These are phyloP conservation scores for Drosophila malerkotliana DNA, from an alignment of 1,140 invertebrate genomes.

Conservation along the genomic window DNA sequence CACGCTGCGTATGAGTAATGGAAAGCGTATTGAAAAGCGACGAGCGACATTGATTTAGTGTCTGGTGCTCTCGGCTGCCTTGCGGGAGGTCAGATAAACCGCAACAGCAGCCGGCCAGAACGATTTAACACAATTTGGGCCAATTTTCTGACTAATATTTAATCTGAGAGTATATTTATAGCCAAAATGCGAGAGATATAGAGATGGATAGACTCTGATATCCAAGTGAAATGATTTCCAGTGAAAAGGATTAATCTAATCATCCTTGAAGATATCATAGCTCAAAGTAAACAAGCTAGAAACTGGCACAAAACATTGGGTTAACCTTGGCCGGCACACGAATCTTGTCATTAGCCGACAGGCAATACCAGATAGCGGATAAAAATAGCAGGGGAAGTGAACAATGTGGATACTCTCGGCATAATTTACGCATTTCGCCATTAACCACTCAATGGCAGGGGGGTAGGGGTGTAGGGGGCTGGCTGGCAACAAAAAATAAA, in stretches of 20 bases:
- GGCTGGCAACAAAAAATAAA: not conserved
- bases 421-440: constrained; percentile 83
- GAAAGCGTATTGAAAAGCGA: constrained; percentile 67
- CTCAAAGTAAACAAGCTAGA: constrained; percentile 35
- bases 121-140: constrained; percentile 4
- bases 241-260: not conserved
- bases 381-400: constrained; percentile 40
- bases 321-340: constrained; percentile 53
- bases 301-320: constrained; percentile 54
- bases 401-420: constrained; percentile 66
- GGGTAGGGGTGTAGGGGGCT: constrained; percentile 23
- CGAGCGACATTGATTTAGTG: constrained; percentile 77
- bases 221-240: no score
- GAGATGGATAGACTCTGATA: no score
- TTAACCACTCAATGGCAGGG: constrained; percentile 67
- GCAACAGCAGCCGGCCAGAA: constrained; percentile 6
- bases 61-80: constrained; percentile 37
- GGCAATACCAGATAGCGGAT: constrained; percentile 4
- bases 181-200: no score
- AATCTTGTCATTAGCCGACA: constrained; percentile 65
- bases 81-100: constrained; percentile 39
- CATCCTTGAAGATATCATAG: constrained; percentile 25
- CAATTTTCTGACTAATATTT: constrained; percentile 11
- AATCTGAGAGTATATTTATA: not conserved
- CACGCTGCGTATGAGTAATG: constrained; percentile 72